A percentile compares a stretch with the other conserved stretches of the same genome.
Conservation (phyloP, 2,888 invertebrate species). For the Smittia sp. region DNA sequence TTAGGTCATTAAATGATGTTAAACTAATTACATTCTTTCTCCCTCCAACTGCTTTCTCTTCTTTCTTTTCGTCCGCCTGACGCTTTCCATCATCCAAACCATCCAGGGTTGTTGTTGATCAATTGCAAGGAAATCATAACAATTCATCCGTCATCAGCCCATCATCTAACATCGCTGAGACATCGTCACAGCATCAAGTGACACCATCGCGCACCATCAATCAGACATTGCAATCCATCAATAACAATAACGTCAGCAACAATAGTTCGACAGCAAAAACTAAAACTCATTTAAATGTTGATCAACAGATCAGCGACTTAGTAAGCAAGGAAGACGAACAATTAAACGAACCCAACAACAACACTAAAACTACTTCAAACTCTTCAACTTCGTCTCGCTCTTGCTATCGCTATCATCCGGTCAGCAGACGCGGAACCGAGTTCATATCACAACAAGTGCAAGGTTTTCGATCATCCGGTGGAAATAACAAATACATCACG, state of each 20-base stretch:
- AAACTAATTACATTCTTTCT: neutral
- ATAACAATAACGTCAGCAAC: slow-evolving; percentile 34
- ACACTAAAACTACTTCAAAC: neutral
- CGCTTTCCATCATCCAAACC: neutral
- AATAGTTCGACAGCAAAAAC: neutral
- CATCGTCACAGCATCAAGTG: slow-evolving; percentile 30
- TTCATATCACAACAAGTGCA: slow-evolving; percentile 43
- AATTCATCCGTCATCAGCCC: slow-evolving; percentile 36
- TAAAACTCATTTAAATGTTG: slow-evolving; percentile 40
- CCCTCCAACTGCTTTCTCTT: neutral
- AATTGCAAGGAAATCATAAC: slow-evolving; percentile 38
- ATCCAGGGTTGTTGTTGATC: slow-evolving; percentile 5
- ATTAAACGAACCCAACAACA: slow-evolving; percentile 35
- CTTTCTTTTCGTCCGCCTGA: neutral
- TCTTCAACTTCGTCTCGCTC: slow-evolving; percentile 1
- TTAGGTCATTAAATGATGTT: neutral
- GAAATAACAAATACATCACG: slow-evolving; percentile 30
- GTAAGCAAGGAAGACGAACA: slow-evolving; percentile 12
- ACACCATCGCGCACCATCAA: slow-evolving; percentile 23
- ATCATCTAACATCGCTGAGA: slow-evolving; percentile 38
- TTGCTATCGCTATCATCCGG: slow-evolving; percentile 42
- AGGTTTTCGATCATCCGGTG: slow-evolving; percentile 19
- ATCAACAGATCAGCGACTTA: slow-evolving; percentile 34
- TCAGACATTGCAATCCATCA: slow-evolving; percentile 40
- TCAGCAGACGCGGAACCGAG: slow-evolving; percentile 43